These are phyloP conservation scores for Parelbella ahira DNA, from an alignment of 2,888 invertebrate species.

Conservation along the genomic window DNA sequence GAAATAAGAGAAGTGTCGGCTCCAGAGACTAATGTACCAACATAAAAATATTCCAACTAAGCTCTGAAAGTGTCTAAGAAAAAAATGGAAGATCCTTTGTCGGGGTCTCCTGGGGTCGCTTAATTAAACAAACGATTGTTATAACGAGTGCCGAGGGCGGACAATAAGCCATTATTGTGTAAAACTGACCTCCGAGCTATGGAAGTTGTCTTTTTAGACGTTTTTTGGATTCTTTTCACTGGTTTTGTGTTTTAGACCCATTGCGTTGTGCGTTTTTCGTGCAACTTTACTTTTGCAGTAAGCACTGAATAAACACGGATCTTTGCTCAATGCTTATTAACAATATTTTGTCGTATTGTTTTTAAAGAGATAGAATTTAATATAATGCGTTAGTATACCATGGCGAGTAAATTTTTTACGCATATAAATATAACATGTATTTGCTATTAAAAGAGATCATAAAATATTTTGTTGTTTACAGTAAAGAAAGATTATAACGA, in stretches of 20 bases:
- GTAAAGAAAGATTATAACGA: no score
- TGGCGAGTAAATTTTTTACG: no score
- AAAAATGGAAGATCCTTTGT: slow-evolving; percentile 41
- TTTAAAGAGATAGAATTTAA: no score
- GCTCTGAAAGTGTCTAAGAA: slow-evolving; percentile 30
- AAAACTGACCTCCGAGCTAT: slow-evolving; percentile 37
- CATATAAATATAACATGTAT: no score
- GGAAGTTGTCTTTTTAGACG: slow-evolving; percentile 34
- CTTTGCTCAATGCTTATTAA: no score
- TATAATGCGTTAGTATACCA: no score
- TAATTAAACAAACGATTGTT: slow-evolving; percentile 60
- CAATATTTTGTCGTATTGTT: no score
- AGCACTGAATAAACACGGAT: no score
- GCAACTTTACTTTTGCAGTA: no score
- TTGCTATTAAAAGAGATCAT: no score
- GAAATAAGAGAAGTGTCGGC: slow-evolving; percentile 18
- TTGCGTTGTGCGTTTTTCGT: neutral
- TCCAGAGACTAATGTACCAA: slow-evolving; percentile 19
- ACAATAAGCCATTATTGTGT: slow-evolving; percentile 41
- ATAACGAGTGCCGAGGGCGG: slow-evolving; percentile 43
- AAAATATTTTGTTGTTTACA: no score
- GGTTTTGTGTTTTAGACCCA: slow-evolving; percentile 2
- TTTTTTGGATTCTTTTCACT: slow-evolving; percentile 25
- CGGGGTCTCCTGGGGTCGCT: slow-evolving; percentile 34
- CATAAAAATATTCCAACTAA: slow-evolving; percentile 25